Evolutionary conservation across 2,888 invertebrate species (phyloP).

Genomic region (Carpatolechia fugitivella): DNA sequence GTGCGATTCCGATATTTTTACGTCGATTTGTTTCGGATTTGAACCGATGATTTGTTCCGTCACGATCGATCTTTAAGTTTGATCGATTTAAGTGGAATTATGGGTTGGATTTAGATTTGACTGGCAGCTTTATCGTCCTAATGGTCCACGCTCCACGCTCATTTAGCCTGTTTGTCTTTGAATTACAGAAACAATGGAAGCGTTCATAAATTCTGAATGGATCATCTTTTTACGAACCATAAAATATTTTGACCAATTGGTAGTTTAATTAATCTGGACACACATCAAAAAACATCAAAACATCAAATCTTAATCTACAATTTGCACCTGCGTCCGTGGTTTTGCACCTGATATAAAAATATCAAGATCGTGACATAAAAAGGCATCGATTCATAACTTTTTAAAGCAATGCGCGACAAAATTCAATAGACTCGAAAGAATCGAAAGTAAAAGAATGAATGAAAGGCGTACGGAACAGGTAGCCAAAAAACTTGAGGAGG

Average conservation of each 20-base stretch:
- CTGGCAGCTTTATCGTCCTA: neutral
- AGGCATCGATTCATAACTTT: constrained; percentile 15
- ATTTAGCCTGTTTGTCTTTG: neutral
- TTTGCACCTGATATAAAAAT: constrained; percentile 21
- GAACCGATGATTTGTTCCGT: constrained; percentile 54
- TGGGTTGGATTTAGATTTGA: neutral
- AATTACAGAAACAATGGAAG: neutral
- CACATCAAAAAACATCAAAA: neutral
- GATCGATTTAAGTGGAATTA: constrained; percentile 24
- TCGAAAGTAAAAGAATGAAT: too few relatives aligned
- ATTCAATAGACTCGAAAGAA: constrained; percentile 23
- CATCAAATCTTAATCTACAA: neutral
- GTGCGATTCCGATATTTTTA: constrained; percentile 52
- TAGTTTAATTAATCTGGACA: neutral
- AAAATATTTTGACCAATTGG: too few relatives aligned
- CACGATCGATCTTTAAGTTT: constrained; percentile 46
- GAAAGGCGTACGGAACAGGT: constrained; percentile 6
- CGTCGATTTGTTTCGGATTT: constrained; percentile 58
- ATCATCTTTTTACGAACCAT: neutral
- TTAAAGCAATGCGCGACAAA: constrained; percentile 14
- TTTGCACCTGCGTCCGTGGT: constrained; percentile 2
- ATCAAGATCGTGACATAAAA: constrained; percentile 19
- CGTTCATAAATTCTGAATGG: neutral
- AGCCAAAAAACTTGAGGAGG: neutral
- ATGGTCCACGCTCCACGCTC: neutral